Conservation (phyloP, 2,888 invertebrate species). For the Drosophila rellima region DNA sequence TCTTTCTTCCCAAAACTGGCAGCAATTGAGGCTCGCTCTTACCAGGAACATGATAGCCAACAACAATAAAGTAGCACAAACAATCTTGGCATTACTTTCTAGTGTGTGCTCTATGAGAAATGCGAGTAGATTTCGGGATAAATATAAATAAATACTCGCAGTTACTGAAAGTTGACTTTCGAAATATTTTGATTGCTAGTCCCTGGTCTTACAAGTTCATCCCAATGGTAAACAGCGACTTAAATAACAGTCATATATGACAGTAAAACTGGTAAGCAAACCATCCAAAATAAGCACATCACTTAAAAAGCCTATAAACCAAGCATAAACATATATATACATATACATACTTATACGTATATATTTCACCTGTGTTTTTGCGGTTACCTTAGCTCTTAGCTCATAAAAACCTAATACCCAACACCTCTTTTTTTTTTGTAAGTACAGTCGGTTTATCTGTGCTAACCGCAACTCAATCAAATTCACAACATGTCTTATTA, state of each 20-base stretch:
- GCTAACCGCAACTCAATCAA: constrained; percentile 56
- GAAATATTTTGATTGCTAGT: not conserved
- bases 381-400: constrained; percentile 41
- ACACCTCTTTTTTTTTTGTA: constrained; percentile 31
- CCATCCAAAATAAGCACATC: constrained; percentile 24
- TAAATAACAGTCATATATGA: not conserved
- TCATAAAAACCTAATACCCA: constrained; percentile 29
- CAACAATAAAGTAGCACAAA: constrained; percentile 53
- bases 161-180: constrained; percentile 19
- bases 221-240: constrained; percentile 4
- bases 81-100: constrained; percentile 54
- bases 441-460: constrained; percentile 17
- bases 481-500: constrained; percentile 46
- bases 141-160: constrained; percentile 20
- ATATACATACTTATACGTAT: not conserved
- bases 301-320: constrained; percentile 11
- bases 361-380: constrained; percentile 40
- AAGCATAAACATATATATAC: not conserved
- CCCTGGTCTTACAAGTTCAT: constrained; percentile 20
- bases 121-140: constrained; percentile 68
- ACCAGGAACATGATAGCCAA: constrained; percentile 54
- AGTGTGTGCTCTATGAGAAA: constrained; percentile 68
- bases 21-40: constrained; percentile 29
- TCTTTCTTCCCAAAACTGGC: constrained; percentile 21
- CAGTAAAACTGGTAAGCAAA: constrained; percentile 33